Conservation (phyloP, 2,888 invertebrate genomes). For the Pseudoips prasinana region DNA sequence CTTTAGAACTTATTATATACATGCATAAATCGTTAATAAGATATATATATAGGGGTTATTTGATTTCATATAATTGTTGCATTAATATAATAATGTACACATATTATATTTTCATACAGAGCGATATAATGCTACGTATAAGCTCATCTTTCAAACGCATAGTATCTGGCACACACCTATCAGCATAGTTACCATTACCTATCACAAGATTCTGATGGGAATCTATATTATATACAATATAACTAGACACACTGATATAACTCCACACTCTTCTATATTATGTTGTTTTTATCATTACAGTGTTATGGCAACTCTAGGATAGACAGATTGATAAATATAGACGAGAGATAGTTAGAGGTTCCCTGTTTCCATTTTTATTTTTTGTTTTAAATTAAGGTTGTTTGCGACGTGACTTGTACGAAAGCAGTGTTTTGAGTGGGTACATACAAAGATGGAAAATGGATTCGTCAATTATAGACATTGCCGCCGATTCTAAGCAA, state of each 20-base stretch:
- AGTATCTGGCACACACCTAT: constrained; percentile 15
- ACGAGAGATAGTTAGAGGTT: constrained; percentile 50
- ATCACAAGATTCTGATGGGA: constrained; percentile 46
- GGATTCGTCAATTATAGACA: no score
- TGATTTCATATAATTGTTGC: no score
- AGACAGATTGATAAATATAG: constrained; percentile 55
- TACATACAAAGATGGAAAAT: no score
- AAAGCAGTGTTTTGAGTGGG: no score
- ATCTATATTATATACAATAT: constrained; percentile 31
- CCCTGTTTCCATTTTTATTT: constrained; percentile 55
- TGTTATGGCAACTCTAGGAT: constrained; percentile 20
- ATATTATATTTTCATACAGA: constrained; percentile 8
- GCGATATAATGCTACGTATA: constrained; percentile 25
- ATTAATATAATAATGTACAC: no score
- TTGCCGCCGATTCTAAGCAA: no score
- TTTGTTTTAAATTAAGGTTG: constrained; percentile 27
- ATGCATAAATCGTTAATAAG: no score
- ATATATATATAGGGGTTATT: no score
- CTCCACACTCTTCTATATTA: constrained; percentile 26
- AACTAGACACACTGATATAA: constrained; percentile 40
- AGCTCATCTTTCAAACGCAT: constrained; percentile 33
- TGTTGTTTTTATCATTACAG: constrained; percentile 6
- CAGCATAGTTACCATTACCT: constrained; percentile 22
- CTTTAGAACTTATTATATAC: no score
- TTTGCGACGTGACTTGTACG: constrained; percentile 18